Evolutionary conservation across 2,888 invertebrate genomes (phyloP).

Genomic region (Agapostemon virescens): DNA sequence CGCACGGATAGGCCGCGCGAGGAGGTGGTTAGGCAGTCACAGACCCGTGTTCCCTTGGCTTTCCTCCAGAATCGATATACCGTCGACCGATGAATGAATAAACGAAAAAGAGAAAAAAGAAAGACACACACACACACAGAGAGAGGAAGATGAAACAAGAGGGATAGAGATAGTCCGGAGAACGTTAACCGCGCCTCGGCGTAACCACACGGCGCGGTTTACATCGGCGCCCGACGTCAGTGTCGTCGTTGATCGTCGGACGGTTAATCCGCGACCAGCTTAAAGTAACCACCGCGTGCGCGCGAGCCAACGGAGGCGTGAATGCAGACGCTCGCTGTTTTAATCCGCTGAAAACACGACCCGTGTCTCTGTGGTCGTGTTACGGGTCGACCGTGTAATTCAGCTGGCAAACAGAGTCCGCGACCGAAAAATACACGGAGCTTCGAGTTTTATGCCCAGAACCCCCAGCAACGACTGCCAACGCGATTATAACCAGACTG

Average conservation of each 20-base stretch:
- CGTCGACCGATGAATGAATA: constrained; percentile 62
- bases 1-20: constrained; percentile 33
- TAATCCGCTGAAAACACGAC: constrained; percentile 35
- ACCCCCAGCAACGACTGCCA: neutral
- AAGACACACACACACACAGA: too few relatives aligned
- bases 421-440: constrained; percentile 32
- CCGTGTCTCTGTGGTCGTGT: constrained; percentile 3
- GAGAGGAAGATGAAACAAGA: neutral
- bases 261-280: constrained; percentile 67
- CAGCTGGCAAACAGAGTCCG: constrained; percentile 29
- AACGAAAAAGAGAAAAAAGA: constrained; percentile 51
- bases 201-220: constrained; percentile 55
- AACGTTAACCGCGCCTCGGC: constrained; percentile 26
- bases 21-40: constrained; percentile 51
- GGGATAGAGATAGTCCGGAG: neutral
- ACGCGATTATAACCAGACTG: neutral
- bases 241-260: constrained; percentile 51
- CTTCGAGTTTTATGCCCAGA: neutral
- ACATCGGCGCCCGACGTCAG: constrained; percentile 43
- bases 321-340: constrained; percentile 39
- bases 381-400: constrained; percentile 4
- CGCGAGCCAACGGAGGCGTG: constrained; percentile 46
- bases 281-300: constrained; percentile 54
- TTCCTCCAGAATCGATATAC: constrained; percentile 67
- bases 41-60: constrained; percentile 55